Evolutionary conservation across 1,140 invertebrate species (phyloP), one percentile per base, ranked within the genome.

Genomic region (Papilio machaon): DNA sequence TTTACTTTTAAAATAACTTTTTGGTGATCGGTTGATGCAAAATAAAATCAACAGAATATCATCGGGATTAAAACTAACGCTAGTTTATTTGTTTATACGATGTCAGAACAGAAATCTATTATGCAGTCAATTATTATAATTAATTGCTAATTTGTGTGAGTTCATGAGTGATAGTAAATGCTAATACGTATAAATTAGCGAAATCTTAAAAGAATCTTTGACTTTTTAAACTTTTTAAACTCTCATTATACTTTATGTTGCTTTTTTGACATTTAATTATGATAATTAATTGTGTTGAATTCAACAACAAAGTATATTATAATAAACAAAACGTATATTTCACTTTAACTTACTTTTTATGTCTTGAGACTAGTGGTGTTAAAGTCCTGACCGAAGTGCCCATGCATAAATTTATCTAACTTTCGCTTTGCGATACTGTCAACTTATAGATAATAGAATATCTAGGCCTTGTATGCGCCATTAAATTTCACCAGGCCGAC

Each of bases 401-500:
- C 15, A 54, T 54, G 17, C 2, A 54, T 13, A 17, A 54, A 67
- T 15, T 30, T 1, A 35, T 19, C 10, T 35, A 70, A 70, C 64
- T 70, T 70, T 70, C 64, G 64, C 64, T 67, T 1, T 67, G 30
- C n/a, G 23, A 35, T 43, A 43, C 7, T 70, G 64, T 70, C 30
- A 35, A 70, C 5, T 5, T 70, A 70, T 38, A 67, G 60, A 67
- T 67, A 67, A 67, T 67, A 70, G 64, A 70, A 70, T 67, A 67
- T 67, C 30, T 70, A 35, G 64, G 64, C 2, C 38, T 70, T 35
- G 30, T 70, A 54, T 6, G 30, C 11, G 13, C 64, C 64, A 70
- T 70, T 70, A 70, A 70, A 30, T 70, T 64, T 64, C 60, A 64
- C 60, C 60, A 64, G 60, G 60, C 23, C 23, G 60, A 64, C 60